These are phyloP conservation scores for Taurulus bubalis DNA, from an alignment of 2,113 vertebrate genomes.

Conservation along the genomic window DNA sequence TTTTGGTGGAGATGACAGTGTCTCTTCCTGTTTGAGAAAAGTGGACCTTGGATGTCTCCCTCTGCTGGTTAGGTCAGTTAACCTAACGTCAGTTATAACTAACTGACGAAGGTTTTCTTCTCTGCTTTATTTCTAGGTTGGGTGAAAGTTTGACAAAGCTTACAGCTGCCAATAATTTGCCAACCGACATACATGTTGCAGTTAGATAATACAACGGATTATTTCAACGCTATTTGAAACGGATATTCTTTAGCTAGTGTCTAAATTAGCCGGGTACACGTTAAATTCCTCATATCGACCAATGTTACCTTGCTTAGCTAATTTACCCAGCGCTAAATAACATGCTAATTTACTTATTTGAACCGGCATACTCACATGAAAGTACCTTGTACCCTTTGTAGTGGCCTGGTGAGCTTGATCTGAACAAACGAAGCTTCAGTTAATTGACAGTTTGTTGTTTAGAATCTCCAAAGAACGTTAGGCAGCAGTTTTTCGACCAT, in stretches of 20 bases:
- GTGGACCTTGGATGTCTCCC: neutral
- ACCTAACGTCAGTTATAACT: neutral
- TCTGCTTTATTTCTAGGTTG: neutral
- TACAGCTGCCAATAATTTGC: neutral
- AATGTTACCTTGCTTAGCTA: neutral
- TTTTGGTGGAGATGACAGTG: neutral
- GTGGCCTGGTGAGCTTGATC: neutral
- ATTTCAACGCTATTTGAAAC: neutral
- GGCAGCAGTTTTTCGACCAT: neutral
- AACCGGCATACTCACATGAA: neutral
- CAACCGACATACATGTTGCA: neutral
- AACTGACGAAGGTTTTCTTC: neutral
- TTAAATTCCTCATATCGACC: neutral
- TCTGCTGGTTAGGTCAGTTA: neutral
- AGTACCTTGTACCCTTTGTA: neutral
- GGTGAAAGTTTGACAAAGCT: neutral
- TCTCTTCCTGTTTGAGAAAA: neutral
- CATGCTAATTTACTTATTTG: neutral
- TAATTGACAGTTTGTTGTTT: neutral
- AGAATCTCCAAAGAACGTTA: neutral
- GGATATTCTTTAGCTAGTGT: neutral
- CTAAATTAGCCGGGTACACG: neutral
- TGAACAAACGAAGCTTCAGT: neutral
- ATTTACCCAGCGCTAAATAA: neutral
- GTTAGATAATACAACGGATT: neutral